A percentile compares a stretch with the other conserved stretches of the same genome.
phyloP scores from a whole-genome alignment of 2,113 vertebrate genomes.

The Brienomyrus longianalis region DNA sequence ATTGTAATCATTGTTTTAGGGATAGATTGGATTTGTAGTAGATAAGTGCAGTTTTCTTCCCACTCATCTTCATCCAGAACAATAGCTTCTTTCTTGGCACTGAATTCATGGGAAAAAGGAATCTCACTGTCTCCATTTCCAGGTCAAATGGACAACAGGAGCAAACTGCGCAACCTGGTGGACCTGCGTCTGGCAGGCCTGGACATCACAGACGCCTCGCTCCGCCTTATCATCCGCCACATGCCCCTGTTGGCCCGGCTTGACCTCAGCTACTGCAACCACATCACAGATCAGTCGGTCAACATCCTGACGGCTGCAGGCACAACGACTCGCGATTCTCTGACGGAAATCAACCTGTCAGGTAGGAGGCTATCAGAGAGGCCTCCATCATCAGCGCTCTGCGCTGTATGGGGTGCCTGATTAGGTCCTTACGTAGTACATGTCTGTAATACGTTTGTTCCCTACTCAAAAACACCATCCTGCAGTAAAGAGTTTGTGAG shows the following conservation, averaged over 20 bases:
- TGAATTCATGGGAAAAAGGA: neutral
- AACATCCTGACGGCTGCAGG: constrained; percentile 90
- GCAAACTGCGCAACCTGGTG: constrained; percentile 82
- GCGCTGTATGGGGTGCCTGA: neutral
- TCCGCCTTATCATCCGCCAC: constrained; percentile 83
- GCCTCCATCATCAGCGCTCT: neutral
- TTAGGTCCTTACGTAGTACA: neutral
- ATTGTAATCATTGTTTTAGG: neutral
- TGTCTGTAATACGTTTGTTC: neutral
- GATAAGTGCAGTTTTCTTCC: neutral
- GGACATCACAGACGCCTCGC: constrained; percentile 82
- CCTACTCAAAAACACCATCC: neutral
- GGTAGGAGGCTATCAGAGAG: constrained; percentile 51
- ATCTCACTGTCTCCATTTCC: neutral
- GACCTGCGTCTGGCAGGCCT: constrained; percentile 84
- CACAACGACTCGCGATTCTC: constrained; percentile 86
- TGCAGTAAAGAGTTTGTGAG: neutral
- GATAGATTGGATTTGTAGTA: neutral
- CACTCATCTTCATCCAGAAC: neutral
- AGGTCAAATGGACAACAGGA: constrained; percentile 94
- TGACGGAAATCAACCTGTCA: constrained; percentile 88
- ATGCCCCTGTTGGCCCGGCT: constrained; percentile 85
- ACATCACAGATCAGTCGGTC: constrained; percentile 89
- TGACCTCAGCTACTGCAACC: constrained; percentile 95
- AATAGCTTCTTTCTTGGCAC: neutral